Base-by-base conservation (phyloP, 2,888 invertebrate genomes). In the Drosophila setosimentum region DNA sequence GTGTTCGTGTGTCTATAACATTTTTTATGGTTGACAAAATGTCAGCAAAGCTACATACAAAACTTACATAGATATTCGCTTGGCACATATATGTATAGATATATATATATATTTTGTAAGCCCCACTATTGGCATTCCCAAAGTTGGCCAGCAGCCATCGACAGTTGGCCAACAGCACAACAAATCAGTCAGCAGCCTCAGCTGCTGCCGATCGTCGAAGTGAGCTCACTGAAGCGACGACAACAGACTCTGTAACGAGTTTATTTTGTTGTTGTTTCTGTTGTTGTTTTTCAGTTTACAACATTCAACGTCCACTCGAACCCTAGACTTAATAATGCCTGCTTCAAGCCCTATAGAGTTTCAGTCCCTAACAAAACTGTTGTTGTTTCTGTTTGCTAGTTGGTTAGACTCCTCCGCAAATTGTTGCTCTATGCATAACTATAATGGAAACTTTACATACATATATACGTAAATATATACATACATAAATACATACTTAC, bases 11-110 rank as follows among this genome's bases (percentile, higher is more conserved):
- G 71, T 68, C 64, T 49, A 58, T 57, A 68, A 69, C 68, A 72
- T 75, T 78, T 73, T 30, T 82, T 79, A 76, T 83, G 85, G 58
- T 82, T 85, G 84, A 87, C 84, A 79, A 82, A 87, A 84, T 84
- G 84, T 84, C 80, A 82, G 78, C 70, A 62, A 83, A 80, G 73
- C 75, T 35, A 70, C 30, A 45, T 1, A 55, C 32, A 57, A n/a
- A 32, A 32, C 51, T 40, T 11, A 45, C 29, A 45, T 33, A 45
- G 3, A 49, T 11, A 42, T 53, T 24, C 45, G 45, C 45, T 24
- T 7, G 7, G 2, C 13, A 63, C 48, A 60, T 49, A 57, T 27
- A 50, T 29, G 49, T 45, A 11, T 33, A 55, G 13, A 54, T 30
- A 42, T 29, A 40, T 2, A 51, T 10, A 48, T 51, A 60, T 53